These are phyloP conservation scores for Tupiocoris notatus DNA, from an alignment of 2,888 invertebrate genomes.

Conservation along the genomic window DNA sequence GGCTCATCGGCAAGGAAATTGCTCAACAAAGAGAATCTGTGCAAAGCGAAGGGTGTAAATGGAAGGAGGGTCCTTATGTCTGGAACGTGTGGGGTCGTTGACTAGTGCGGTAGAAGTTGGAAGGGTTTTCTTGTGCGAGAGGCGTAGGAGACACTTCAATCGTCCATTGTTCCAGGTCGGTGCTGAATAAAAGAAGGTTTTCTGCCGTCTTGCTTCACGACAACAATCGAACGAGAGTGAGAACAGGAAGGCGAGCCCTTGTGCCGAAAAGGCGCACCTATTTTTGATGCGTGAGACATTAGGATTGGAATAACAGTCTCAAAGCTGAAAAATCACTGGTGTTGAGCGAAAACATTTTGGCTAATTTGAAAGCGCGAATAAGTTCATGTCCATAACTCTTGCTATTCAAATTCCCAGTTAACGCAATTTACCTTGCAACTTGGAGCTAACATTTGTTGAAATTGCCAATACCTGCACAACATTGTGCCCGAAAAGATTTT, in stretches of 20 bases:
- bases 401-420: no score
- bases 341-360: no score
- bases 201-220: neutral
- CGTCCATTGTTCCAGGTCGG: neutral
- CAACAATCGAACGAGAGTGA: neutral
- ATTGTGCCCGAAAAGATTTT: no score
- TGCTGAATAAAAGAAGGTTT: neutral
- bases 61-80: neutral
- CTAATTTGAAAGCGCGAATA: no score
- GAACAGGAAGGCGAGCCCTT: neutral
- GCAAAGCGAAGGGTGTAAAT: neutral
- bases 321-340: no score
- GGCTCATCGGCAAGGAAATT: neutral
- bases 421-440: no score
- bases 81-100: conserved; percentile 5
- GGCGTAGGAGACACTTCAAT: conserved; percentile 27
- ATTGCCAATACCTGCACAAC: no score
- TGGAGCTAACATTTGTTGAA: no score
- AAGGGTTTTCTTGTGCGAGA: conserved; percentile 1
- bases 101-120: conserved; percentile 10
- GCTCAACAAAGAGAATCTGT: conserved; percentile 5
- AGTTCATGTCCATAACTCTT: no score
- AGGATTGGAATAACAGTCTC: no score
- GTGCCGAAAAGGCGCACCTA: no score
- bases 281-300: no score